Conservation (phyloP, 1,140 invertebrate species). For the Thaumatotibia leucotreta region DNA sequence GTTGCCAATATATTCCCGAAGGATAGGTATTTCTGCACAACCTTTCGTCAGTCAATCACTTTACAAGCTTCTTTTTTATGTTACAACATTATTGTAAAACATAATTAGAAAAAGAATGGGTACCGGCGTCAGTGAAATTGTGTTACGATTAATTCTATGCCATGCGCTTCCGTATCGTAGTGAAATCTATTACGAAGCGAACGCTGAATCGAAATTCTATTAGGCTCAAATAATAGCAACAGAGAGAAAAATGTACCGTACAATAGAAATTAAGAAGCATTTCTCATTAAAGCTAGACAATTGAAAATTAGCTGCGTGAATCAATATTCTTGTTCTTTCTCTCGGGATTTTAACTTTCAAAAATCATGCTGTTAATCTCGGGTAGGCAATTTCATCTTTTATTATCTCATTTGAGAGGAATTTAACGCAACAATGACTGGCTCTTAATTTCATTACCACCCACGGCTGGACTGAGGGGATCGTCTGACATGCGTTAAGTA, state of each 20-base stretch:
- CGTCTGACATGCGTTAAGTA: not conserved
- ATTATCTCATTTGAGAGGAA: conserved; percentile 58
- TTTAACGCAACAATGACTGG: conserved; percentile 62
- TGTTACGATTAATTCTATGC: too few relatives aligned
- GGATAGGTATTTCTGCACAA: too few relatives aligned
- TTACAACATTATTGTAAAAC: too few relatives aligned
- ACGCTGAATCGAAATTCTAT: not conserved
- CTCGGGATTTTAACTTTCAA: conserved; percentile 9
- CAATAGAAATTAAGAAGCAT: not conserved
- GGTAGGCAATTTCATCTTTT: conserved; percentile 43
- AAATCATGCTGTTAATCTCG: conserved; percentile 29
- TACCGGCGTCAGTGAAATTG: too few relatives aligned
- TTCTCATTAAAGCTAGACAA: not conserved
- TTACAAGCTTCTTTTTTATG: too few relatives aligned
- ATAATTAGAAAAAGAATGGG: too few relatives aligned
- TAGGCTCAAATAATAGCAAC: not conserved
- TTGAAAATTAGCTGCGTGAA: conserved; percentile 13
- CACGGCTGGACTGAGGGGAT: conserved; percentile 31
- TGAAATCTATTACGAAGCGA: too few relatives aligned
- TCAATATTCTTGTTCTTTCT: conserved; percentile 9
- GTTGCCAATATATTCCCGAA: too few relatives aligned
- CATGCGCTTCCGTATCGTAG: too few relatives aligned
- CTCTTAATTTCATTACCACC: conserved; percentile 67
- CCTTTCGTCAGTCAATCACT: too few relatives aligned
- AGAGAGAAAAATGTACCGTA: not conserved